These are phyloP conservation scores for Drosophila parthenogenetica DNA, from an alignment of 2,888 invertebrate genomes.

Conservation along the genomic window DNA sequence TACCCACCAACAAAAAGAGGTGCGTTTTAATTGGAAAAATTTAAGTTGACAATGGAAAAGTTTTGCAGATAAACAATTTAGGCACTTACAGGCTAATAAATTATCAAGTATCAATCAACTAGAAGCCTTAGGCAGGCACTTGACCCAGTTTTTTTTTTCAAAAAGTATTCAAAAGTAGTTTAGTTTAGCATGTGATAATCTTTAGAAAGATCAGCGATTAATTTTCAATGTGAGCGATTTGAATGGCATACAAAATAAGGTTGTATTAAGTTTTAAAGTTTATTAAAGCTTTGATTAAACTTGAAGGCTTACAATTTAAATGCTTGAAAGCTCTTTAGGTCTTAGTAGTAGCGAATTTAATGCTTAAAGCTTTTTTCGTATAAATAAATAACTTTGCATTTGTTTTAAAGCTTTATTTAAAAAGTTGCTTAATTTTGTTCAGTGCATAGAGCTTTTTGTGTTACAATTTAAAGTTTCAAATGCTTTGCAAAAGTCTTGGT, in stretches of 20 bases:
- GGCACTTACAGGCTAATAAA: constrained; percentile 25
- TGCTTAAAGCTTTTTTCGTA: no score
- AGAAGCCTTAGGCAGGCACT: constrained; percentile 32
- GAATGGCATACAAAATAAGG: constrained; percentile 16
- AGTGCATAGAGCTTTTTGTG: not conserved
- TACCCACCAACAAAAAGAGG: constrained; percentile 32
- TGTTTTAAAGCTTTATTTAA: not conserved
- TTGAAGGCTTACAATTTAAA: not conserved
- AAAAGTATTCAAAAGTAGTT: constrained; percentile 28
- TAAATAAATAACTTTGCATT: not conserved
- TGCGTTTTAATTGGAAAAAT: constrained; percentile 53
- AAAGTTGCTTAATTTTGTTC: not conserved
- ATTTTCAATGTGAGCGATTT: constrained; percentile 32
- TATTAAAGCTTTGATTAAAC: not conserved
- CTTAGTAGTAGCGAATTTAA: no score
- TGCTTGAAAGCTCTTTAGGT: not conserved
- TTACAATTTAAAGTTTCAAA: not conserved
- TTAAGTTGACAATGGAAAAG: constrained; percentile 31
- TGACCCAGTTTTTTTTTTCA: constrained; percentile 36
- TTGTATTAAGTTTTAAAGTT: not conserved
- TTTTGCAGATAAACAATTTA: constrained; percentile 14
- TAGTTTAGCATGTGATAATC: constrained; percentile 20
- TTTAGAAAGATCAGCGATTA: constrained; percentile 13
- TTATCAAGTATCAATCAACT: not conserved
- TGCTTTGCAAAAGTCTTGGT: not conserved